Evolutionary conservation across 2,888 invertebrate genomes (phyloP), one percentile per base, ranked within the genome.

Genomic region (Hirtodrosophila trivittata): DNA sequence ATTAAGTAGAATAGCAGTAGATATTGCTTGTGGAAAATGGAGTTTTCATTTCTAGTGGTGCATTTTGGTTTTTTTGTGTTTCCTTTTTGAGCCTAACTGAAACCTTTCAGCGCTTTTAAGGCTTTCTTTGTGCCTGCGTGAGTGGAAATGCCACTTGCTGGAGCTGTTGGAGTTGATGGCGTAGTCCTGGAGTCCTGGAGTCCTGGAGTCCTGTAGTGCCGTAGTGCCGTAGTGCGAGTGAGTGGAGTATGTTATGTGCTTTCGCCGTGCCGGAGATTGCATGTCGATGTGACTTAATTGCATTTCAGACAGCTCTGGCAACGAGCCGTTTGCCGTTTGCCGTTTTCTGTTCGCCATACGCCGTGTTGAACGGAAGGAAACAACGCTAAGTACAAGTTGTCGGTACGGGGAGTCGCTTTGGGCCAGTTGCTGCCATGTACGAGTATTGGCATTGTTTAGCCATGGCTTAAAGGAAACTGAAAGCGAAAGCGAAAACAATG

Each of bases 261-360:
- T 52, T 35, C 51, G 55, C 37, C 43, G 39, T 51, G 86, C 83
- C 80, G 86, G 83, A 86, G 86, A 80, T 80, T 80, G 80, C 80
- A 86, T 78, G 78, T 80, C 86, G 86, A 86, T 86, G 86, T 73
- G 70, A 80, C 72, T 80, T 80, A 80, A 80, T 80, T 80, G 80
- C 86, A 86, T 80, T 80, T 86, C 84, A 86, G 83, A 78, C 83
- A 78, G 68, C 63, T 51, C 83, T 78, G 80, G 72, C 80, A 83
- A 85, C 78, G 72, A 75, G 86, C 66, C 72, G 67, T 67, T 70
- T 41, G 57, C 51, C 39, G 35, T 51, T 30, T 16, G 46, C 52
- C 9, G 46, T 32, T 14, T 16, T 41, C 28, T 16, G 42, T 12
- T 37, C 12, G 30, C 25, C 18, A 38, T 41, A 37, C 26, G 54